phyloP scores from a whole-genome alignment of 2,113 vertebrate genomes.

The Agelaius phoeniceus region DNA sequence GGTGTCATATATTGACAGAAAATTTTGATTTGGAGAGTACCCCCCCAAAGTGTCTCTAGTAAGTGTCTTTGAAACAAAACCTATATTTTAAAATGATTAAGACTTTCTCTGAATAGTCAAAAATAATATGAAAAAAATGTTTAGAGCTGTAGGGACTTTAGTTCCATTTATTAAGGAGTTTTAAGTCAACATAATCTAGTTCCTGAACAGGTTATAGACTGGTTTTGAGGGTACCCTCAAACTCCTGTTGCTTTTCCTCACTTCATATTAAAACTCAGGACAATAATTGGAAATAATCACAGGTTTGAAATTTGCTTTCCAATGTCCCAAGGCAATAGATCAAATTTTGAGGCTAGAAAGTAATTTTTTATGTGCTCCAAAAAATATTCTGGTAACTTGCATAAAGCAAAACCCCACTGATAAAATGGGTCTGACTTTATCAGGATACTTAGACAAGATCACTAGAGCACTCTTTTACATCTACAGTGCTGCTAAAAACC shows the following conservation, averaged over 20 bases:
- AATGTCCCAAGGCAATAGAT: background rate
- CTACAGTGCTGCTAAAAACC: background rate
- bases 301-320: background rate
- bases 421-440: background rate
- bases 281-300: background rate
- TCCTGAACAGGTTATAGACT: background rate
- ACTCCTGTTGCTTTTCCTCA: background rate
- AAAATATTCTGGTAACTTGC: background rate
- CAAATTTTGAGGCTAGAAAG: background rate
- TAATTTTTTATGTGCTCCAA: background rate
- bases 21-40: background rate
- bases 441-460: background rate
- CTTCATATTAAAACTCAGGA: background rate
- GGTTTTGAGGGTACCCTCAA: background rate
- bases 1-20: background rate
- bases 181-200: background rate
- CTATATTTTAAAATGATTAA: background rate
- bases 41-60: background rate
- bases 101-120: rapidly evolving
- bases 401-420: background rate
- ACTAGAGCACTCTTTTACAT: background rate
- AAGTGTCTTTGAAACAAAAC: background rate
- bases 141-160: background rate
- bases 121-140: background rate
- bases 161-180: background rate